These are phyloP conservation scores for Ophion obscuratus DNA, from an alignment of 2,888 invertebrate species.

Conservation along the genomic window DNA sequence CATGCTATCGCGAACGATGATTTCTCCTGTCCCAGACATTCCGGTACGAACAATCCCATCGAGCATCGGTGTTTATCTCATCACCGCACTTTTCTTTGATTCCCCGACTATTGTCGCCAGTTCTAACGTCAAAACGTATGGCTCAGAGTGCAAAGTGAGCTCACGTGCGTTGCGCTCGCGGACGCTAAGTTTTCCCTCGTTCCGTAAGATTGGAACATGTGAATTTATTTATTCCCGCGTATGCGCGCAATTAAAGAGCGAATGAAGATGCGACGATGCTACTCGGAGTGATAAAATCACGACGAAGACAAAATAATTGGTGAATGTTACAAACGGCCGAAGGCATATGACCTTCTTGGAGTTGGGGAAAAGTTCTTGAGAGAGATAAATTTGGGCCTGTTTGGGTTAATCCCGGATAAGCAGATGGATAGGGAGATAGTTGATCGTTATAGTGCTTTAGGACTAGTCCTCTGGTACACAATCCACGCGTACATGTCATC, in stretches of 20 bases:
- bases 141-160: neutral
- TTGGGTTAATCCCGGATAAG: no score
- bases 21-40: slow-evolving; percentile 70
- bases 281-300: neutral
- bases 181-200: neutral
- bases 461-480: neutral
- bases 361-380: no score
- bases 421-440: no score
- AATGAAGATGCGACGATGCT: neutral
- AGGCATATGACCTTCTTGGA: no score
- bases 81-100: neutral
- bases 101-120: neutral
- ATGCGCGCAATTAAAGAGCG: neutral
- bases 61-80: neutral
- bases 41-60: slow-evolving; percentile 69
- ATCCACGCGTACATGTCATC: neutral
- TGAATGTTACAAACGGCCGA: no score
- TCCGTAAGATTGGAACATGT: neutral
- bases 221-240: neutral
- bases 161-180: neutral
- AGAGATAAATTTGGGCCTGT: no score
- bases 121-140: neutral
- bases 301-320: neutral
- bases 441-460: no score
- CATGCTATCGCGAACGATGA: slow-evolving; percentile 53